phyloP scores from a whole-genome alignment of 2,797 vertebrate genomes.

The Philypnodon macrostomus region DNA sequence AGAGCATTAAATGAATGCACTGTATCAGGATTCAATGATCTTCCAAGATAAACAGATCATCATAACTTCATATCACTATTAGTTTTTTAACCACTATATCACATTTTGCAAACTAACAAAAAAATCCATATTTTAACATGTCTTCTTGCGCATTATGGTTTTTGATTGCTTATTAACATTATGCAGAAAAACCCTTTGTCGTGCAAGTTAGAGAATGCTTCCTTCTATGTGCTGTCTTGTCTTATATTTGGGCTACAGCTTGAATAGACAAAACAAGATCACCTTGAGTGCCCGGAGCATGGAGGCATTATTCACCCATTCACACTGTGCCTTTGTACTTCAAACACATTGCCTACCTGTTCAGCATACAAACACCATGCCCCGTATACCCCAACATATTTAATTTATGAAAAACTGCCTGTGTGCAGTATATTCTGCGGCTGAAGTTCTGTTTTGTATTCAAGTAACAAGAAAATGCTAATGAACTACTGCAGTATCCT shows the following conservation, averaged over 20 bases:
- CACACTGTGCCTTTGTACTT: not conserved
- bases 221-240: no score
- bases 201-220: no score
- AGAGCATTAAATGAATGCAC: no score
- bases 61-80: no score
- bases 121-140: no score
- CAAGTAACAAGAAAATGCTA: slow-evolving; percentile 55
- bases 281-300: not conserved
- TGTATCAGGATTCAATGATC: no score
- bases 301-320: not conserved
- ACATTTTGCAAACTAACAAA: no score
- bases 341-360: not conserved
- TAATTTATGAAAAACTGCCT: not conserved
- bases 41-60: no score
- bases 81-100: no score
- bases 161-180: no score
- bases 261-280: not conserved
- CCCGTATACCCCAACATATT: not conserved
- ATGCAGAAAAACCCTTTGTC: no score
- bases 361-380: slow-evolving; percentile 1
- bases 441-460: slow-evolving; percentile 15
- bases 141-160: no score
- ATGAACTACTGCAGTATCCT: slow-evolving; percentile 55
- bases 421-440: not conserved
- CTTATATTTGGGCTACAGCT: not conserved